Evolutionary conservation across 2,888 invertebrate species (phyloP), one percentile per base, ranked within the genome.

Genomic region (Drosophila gaucha): DNA sequence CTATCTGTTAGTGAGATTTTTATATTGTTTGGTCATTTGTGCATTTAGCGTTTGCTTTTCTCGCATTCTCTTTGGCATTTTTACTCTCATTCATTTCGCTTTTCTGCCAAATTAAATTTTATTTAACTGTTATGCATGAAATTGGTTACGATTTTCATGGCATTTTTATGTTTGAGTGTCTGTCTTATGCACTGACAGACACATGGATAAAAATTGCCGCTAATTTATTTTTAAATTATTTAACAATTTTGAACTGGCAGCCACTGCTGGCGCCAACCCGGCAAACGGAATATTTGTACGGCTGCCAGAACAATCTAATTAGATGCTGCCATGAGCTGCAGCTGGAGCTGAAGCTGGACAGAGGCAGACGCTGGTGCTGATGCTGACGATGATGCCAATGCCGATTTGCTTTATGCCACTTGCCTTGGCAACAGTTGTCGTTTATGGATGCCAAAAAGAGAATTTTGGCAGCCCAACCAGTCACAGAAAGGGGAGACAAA

Each of bases 171-270:
- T 54, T 43, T 31, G 50, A 66, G 63, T 71, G 63, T 60, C 41
- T 10, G 14, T 26, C 41, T 4, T 9, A 14, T 8, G 2, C 28
- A 52, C 46, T 41, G 35, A 59, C 68, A 51, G 38, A 55, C 44
- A 51, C 18, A 36, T 30, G 50, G 43, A 41, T 14, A 69, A 58
- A 63, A 73, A 71, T 78, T 68, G 68, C 63, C 69, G 76, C 80
- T 86, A 80, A 86, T 86, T 86, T 84, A 78, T 80, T 86, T 84
- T 84, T 80, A 83, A 83, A 83, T 83, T 76, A 86, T 83, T 83
- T 80, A 83, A 86, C 76, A 78, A 84, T 86, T 86, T 80, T 59
- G 50, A 67, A 58, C 67, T 65, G 67, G 49, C 63, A 64, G 65
- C 68, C 67, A 33, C 26, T 51, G 74, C 57, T 66, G 74, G 58